Base-by-base conservation (phyloP, 1,140 invertebrate genomes). In the Helicoverpa armigera region DNA sequence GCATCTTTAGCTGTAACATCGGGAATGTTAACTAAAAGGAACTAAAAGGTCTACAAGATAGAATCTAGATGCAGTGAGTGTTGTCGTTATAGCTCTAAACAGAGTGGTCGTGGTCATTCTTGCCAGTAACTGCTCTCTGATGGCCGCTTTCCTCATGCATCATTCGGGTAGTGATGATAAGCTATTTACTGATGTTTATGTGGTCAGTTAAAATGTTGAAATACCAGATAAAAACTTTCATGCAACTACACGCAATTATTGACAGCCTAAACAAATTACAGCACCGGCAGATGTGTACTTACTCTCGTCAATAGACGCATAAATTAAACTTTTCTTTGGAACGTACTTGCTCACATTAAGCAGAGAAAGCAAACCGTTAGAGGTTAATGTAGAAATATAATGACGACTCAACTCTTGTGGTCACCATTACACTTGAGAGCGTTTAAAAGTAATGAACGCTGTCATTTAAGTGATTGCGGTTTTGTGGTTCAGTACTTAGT, bases 401-500 rank as follows among this genome's bases (percentile, higher is more conserved):
- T 31, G 23, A 65, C 13, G 31, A 11, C 10, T 48, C 14, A 63
- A 31, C 4, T n/a, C n/a, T 51, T 53, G 69, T 16, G 69, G 50
- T 72, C 2, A n/a, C 4, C 65, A 51, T 69, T n/a, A 16, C n/a
- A 43, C 61, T 65, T 65, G 61, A 18, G 13, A 16, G 16, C 50
- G 13, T 10, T 61, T 3, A 61, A 61, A 61, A 29, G 23, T 73
- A 73, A 73, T 73, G 70, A 35, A 12, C 29, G 53, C 31, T 4
- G 3, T 73, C 70, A n/a, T 56, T 29, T 31, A 10, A 50, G 23
- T 14, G 53, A 23, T 54, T 56, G 70, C 56, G 53, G 70, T 56
- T 43, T 56, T 56, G 70, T 13, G 70, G 70, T 73, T 73, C 51
- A 29, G 14, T 11, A 53, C 5, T 29, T 11, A 4, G 14, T n/a